Percentiles rank a stretch among this genome's conserved stretches.
Evolutionary conservation across 2,888 invertebrate species (phyloP).

Genomic region (Phalera bucephala): DNA sequence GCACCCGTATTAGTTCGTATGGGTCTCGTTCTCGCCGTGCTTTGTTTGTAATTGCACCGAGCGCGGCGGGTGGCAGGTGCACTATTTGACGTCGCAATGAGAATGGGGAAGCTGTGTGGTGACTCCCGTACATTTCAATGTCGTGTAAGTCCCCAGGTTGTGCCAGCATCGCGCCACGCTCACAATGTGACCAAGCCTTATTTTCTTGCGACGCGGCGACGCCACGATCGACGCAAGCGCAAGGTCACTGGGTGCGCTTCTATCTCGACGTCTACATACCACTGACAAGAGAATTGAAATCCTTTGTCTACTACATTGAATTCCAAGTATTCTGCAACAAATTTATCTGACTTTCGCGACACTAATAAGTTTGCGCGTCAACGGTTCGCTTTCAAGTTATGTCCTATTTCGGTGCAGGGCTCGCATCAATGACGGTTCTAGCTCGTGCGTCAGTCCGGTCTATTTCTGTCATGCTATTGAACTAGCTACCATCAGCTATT

Average conservation of each 20-base stretch:
- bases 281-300: constrained; percentile 44
- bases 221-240: constrained; percentile 56
- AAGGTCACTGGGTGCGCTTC: constrained; percentile 72
- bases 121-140: too few species aligned
- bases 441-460: constrained; percentile 57
- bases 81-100: too few species aligned
- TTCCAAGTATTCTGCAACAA: constrained; percentile 36
- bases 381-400: constrained; percentile 50
- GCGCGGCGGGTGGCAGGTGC: too few species aligned
- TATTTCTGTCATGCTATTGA: constrained; percentile 53
- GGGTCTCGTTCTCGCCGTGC: too few species aligned
- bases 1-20: too few species aligned
- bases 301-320: constrained; percentile 43
- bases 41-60: too few species aligned
- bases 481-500: constrained; percentile 26
- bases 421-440: constrained; percentile 56
- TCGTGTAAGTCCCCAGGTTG: too few species aligned
- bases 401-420: constrained; percentile 59
- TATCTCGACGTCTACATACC: constrained; percentile 62
- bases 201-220: constrained; percentile 43
- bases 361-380: constrained; percentile 54
- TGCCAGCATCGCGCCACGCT: too few species aligned
- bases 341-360: constrained; percentile 44
- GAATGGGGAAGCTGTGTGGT: too few species aligned
- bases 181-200: too few species aligned